Percentiles rank a stretch among this genome's conserved stretches.
Conservation (phyloP, 2,888 invertebrate genomes). For the Sinotaia quadrata region DNA sequence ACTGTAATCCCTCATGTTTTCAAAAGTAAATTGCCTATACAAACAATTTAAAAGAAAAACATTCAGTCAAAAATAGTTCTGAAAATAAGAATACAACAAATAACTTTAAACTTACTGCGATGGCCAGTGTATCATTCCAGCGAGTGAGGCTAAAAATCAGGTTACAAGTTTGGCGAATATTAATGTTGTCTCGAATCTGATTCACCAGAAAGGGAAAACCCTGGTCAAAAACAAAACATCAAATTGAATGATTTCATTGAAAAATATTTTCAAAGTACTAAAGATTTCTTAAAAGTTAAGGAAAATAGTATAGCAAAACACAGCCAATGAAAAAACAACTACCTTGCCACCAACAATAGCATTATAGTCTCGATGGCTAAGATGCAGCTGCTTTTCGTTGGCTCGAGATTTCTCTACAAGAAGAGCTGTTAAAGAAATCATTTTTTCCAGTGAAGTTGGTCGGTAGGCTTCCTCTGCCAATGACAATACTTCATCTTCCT, state of each 20-base stretch:
- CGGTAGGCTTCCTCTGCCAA: slow-evolving; percentile 82
- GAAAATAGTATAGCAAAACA: background rate
- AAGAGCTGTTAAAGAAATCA: slow-evolving; percentile 91
- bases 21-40: no score
- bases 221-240: slow-evolving; percentile 73
- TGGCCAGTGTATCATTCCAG: slow-evolving; percentile 91
- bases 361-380: slow-evolving; percentile 85
- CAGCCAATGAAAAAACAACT: background rate
- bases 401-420: slow-evolving; percentile 88
- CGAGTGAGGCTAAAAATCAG: slow-evolving; percentile 91
- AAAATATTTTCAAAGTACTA: background rate
- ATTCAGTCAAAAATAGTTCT: no score
- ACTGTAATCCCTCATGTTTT: no score
- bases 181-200: slow-evolving; percentile 94
- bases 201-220: slow-evolving; percentile 94
- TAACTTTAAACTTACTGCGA: slow-evolving; percentile 78
- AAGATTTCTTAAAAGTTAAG: no score
- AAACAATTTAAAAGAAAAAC: no score
- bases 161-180: slow-evolving; percentile 91
- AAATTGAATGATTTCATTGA: background rate
- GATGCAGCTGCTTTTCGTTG: slow-evolving; percentile 80
- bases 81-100: no score
- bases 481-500: slow-evolving; percentile 81
- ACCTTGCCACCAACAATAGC: slow-evolving; percentile 90
- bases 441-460: slow-evolving; percentile 93